phyloP scores from a whole-genome alignment of 2,797 vertebrate genomes.

The Mastacembelus armatus region DNA sequence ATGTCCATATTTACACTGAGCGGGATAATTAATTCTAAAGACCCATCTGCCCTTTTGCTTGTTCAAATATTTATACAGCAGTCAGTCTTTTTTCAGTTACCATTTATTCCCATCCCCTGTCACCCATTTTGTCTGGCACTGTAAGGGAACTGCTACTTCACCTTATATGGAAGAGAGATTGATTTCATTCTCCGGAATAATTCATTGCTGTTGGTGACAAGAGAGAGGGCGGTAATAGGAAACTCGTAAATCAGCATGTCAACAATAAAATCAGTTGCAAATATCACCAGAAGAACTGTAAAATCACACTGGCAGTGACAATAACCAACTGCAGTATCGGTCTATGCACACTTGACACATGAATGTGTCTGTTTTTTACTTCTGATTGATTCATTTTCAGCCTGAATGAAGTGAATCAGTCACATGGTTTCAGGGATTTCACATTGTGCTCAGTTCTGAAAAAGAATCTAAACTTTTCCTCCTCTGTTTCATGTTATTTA shows the following conservation, averaged over 20 bases:
- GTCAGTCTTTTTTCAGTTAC: slow-evolving; percentile 51
- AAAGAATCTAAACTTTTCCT: slow-evolving; percentile 49
- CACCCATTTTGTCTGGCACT: slow-evolving; percentile 24
- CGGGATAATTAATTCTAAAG: slow-evolving; percentile 81
- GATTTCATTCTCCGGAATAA: slow-evolving; percentile 64
- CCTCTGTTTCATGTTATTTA: slow-evolving; percentile 55
- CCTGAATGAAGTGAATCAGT: slow-evolving; percentile 33
- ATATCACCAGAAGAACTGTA: no score
- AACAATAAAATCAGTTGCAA: slow-evolving; percentile 9
- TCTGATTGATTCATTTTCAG: slow-evolving; percentile 28
- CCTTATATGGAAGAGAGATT: slow-evolving; percentile 48
- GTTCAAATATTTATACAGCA: slow-evolving; percentile 83
- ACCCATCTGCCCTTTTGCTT: slow-evolving; percentile 81
- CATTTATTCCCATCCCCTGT: slow-evolving; percentile 39
- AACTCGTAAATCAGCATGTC: slow-evolving; percentile 47
- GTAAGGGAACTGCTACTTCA: slow-evolving; percentile 21
- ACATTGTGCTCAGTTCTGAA: slow-evolving; percentile 11
- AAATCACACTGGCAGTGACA: neutral
- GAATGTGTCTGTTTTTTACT: slow-evolving; percentile 31
- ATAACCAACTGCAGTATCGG: slow-evolving; percentile 8
- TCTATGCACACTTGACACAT: neutral
- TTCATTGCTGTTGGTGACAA: slow-evolving; percentile 49
- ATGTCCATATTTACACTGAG: slow-evolving; percentile 79
- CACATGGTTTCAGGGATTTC: slow-evolving; percentile 30
- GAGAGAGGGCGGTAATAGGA: slow-evolving; percentile 17